phyloP scores from a whole-genome alignment of 2,797 vertebrate species.

The Coracias cyanogaster region DNA sequence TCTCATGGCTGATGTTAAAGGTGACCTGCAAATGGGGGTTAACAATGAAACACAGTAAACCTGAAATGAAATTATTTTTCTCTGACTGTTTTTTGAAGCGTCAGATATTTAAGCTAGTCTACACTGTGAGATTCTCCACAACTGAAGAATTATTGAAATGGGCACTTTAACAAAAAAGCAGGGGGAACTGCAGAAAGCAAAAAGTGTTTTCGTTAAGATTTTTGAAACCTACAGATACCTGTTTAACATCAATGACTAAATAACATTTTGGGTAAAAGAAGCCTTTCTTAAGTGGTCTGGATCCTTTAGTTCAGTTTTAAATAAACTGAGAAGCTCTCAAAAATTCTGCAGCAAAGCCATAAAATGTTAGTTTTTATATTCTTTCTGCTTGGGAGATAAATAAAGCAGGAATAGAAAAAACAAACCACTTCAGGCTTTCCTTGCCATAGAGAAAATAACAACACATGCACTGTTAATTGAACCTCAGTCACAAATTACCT shows the following conservation, averaged over 20 bases:
- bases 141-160: neutral
- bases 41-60: conserved; percentile 43
- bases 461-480: neutral
- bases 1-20: conserved; percentile 36
- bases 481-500: neutral
- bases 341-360: conserved; percentile 2
- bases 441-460: neutral
- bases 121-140: neutral
- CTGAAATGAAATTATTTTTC: neutral
- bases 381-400: conserved; percentile 22
- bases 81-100: neutral
- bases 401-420: neutral
- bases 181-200: neutral
- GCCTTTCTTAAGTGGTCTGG: neutral
- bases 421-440: neutral
- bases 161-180: neutral
- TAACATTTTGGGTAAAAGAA: neutral
- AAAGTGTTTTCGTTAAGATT: neutral
- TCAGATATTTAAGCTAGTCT: conserved; percentile 6
- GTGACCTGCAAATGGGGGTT: conserved; percentile 54
- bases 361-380: neutral
- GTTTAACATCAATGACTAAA: neutral
- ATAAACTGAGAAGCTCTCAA: neutral
- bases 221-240: neutral
- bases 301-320: conserved; percentile 1